Conservation (phyloP, 2,797 vertebrate species). For the Austrolebias charrua region DNA sequence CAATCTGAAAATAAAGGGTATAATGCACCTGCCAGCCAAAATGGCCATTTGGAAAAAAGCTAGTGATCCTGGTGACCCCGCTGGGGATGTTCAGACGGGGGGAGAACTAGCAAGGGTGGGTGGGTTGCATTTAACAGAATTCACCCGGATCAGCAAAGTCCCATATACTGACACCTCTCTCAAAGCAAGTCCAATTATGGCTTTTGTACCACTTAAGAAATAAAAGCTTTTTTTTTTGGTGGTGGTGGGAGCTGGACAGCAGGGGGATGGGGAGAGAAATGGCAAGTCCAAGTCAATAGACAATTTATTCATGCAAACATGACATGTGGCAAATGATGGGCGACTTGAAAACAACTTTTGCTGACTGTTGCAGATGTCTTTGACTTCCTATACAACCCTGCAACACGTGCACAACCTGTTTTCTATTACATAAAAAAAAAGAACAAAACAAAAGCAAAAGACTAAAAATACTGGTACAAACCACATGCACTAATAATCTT, state of each 20-base stretch:
- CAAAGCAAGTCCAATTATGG: conserved; percentile 99
- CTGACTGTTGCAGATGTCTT: conserved; percentile 74
- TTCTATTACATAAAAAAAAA: neutral
- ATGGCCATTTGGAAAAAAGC: conserved; percentile 99
- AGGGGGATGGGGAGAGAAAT: conserved; percentile 77
- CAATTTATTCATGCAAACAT: conserved; percentile 86
- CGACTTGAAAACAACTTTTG: conserved; percentile 76
- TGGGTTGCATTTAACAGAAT: conserved; percentile 94
- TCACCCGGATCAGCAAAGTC: conserved; percentile 96
- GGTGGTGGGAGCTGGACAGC: conserved; percentile 50
- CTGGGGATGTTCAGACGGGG: conserved; percentile 86
- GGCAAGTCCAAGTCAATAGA: conserved; percentile 85
- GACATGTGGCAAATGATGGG: conserved; percentile 74
- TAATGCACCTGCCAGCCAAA: conserved; percentile 99
- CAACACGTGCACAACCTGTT: conserved; percentile 18
- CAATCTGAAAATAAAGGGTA: conserved; percentile 99
- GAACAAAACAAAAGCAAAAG: neutral
- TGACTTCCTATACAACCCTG: conserved; percentile 60
- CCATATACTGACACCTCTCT: conserved; percentile 97
- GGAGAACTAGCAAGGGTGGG: conserved; percentile 27
- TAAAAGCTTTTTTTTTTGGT: conserved; percentile 89
- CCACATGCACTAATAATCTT: neutral
- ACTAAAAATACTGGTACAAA: neutral
- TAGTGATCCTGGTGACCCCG: conserved; percentile 99
- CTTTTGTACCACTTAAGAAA: conserved; percentile 99